These are phyloP conservation scores for Gnathonemus longibarbis DNA, from an alignment of 2,113 vertebrate genomes.

Conservation along the genomic window DNA sequence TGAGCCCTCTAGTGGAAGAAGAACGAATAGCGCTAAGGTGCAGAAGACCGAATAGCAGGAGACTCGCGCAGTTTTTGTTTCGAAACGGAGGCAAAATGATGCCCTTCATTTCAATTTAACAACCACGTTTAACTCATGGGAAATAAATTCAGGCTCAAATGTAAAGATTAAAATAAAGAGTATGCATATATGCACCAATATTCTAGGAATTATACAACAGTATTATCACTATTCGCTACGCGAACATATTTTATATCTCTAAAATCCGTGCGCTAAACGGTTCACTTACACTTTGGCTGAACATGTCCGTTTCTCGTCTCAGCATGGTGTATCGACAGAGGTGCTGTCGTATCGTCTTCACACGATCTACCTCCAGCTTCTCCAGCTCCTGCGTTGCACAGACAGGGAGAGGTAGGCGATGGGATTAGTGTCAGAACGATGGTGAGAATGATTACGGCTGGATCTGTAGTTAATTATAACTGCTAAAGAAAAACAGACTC, in stretches of 20 bases:
- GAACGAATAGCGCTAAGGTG: not conserved
- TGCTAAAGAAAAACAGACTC: not conserved
- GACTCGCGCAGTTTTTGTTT: not conserved
- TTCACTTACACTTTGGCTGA: constrained; percentile 96
- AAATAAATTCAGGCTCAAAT: not conserved
- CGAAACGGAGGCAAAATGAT: not conserved
- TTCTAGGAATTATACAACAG: not conserved
- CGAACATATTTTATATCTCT: not conserved
- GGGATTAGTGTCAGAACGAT: not conserved
- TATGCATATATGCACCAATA: not conserved
- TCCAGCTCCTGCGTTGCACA: constrained; percentile 76
- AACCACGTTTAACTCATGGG: not conserved
- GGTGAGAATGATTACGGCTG: not conserved
- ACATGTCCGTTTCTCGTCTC: constrained; percentile 95
- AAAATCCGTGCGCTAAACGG: not conserved
- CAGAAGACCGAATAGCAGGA: not conserved
- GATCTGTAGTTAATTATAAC: not conserved
- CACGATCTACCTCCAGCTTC: constrained; percentile 87
- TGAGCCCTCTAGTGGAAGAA: constrained; percentile 3
- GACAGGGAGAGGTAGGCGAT: not conserved
- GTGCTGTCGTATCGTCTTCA: constrained; percentile 93
- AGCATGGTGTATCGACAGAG: constrained; percentile 92
- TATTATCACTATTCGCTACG: not conserved
- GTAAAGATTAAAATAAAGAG: not conserved
- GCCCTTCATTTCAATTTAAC: not conserved